Base-by-base conservation (phyloP, 2,888 invertebrate genomes). In the Trisateles emortualis region DNA sequence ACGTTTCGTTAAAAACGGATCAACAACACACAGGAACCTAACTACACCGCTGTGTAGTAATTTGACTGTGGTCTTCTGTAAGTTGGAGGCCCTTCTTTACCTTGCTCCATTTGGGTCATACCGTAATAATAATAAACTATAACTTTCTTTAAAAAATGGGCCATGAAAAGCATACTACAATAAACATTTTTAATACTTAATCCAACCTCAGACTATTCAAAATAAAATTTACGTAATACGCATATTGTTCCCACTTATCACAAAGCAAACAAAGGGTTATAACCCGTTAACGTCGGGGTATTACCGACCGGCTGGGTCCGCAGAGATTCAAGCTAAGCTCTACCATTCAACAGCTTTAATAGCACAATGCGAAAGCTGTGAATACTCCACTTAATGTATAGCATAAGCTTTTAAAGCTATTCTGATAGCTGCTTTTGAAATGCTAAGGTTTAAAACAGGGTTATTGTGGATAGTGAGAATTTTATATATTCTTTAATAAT, bases 351-450 rank as follows among this genome's bases (percentile, higher is more conserved):
- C 5, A 35, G 50, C 38, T 39, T 52, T 35, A 51, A 44, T 48
- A 58, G 52, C 29, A 68, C 65, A 69, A 70, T 68, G 51, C 36
- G 44, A 54, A 40, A 48, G 33, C 52, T 22, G 10, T 59, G 69
- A 58, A 63, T 60, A 41, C 30, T n/a, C 14, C 22, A 17, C 10
- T 36, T 16, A 13, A 14, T 10, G 14, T 36, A 8, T 13, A 35
- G n/a, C 13, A 33, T 33, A 40, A 35, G 46, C 52, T 41, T 49
- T 49, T 24, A 43, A 46, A 33, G 16, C 35, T 40, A 52, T 52
- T 52, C 13, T 33, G 9, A 32, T 2, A 16, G 32, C 9, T 11
- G 1, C n/a, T n/a, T 30, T 26, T 16, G 10, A 39, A 22, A 17
- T 13, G 26, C 17, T 46, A 2, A 11, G 29, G 13, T 11, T 24